phyloP scores from a whole-genome alignment of 2,797 vertebrate species.

The Phataginus tricuspis region DNA sequence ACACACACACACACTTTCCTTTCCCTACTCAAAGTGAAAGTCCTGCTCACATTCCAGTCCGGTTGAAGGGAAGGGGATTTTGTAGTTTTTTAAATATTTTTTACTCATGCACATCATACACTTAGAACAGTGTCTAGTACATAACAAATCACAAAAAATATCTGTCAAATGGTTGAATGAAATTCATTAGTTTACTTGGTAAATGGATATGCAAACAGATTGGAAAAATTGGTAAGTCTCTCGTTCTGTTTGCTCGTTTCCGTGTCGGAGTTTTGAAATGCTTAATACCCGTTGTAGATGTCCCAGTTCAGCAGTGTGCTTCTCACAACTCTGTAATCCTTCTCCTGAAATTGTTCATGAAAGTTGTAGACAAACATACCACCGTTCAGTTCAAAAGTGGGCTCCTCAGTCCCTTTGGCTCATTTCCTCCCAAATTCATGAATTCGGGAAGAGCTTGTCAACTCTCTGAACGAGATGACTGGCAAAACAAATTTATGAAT shows the following conservation, averaged over 20 bases:
- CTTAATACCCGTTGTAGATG: slow-evolving; percentile 48
- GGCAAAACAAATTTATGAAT: slow-evolving; percentile 79
- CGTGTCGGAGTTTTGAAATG: slow-evolving; percentile 48
- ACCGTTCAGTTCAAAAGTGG: slow-evolving; percentile 67
- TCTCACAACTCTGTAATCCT: slow-evolving; percentile 67
- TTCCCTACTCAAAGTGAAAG: neutral
- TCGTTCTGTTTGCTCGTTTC: slow-evolving; percentile 32
- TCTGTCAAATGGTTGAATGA: slow-evolving; percentile 37
- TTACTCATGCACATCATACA: neutral
- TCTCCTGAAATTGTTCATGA: slow-evolving; percentile 62
- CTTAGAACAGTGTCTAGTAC: neutral
- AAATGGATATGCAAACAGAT: neutral
- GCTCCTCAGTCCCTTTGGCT: slow-evolving; percentile 70
- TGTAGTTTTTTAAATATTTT: neutral
- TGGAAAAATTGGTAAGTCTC: neutral
- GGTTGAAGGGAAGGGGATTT: neutral
- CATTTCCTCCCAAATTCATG: slow-evolving; percentile 81
- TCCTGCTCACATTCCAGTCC: neutral
- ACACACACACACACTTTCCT: neutral
- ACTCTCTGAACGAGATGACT: slow-evolving; percentile 64
- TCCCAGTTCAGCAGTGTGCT: slow-evolving; percentile 34
- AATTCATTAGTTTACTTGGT: slow-evolving; percentile 6
- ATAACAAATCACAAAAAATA: neutral
- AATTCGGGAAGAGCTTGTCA: slow-evolving; percentile 72
- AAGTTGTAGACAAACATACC: slow-evolving; percentile 53